phyloP scores from a whole-genome alignment of 2,797 vertebrate genomes.

The Sebastes taczanowskii region DNA sequence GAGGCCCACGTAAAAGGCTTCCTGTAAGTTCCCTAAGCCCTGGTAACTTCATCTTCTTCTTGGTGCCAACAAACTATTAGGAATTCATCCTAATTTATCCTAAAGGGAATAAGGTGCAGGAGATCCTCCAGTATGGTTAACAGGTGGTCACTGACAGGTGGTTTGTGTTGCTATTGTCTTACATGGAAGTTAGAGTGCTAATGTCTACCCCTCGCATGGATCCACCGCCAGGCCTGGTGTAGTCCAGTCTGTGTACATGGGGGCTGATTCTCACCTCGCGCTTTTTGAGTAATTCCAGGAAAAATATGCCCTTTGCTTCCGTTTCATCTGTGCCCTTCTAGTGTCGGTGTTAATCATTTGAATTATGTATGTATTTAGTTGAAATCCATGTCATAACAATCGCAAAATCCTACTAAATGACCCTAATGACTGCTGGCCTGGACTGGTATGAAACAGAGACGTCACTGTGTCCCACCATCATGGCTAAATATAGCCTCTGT shows the following conservation, averaged over 20 bases:
- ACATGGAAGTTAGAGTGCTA: not conserved
- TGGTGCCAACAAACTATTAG: not conserved
- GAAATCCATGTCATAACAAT: not conserved
- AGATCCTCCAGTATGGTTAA: not conserved
- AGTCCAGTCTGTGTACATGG: not conserved
- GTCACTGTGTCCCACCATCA: conserved; percentile 21
- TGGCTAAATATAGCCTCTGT: conserved; percentile 62
- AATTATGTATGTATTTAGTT: not conserved
- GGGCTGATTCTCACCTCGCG: not conserved
- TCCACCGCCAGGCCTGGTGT: not conserved
- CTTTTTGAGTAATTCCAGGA: not conserved
- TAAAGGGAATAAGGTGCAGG: not conserved
- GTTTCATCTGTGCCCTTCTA: not conserved
- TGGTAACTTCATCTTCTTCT: not conserved
- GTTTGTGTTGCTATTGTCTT: not conserved
- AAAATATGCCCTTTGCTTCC: not conserved
- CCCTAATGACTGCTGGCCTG: not conserved
- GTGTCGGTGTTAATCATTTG: not conserved
- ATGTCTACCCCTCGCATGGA: not conserved
- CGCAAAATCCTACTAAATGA: not conserved
- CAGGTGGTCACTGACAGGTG: conserved; percentile 29
- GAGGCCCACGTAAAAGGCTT: too few species aligned
- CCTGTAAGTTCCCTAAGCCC: too few species aligned
- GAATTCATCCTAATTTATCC: not conserved
- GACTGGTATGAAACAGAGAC: conserved; percentile 23